Conservation (phyloP, 2,113 vertebrate genomes). For the Thunnus thynnus region DNA sequence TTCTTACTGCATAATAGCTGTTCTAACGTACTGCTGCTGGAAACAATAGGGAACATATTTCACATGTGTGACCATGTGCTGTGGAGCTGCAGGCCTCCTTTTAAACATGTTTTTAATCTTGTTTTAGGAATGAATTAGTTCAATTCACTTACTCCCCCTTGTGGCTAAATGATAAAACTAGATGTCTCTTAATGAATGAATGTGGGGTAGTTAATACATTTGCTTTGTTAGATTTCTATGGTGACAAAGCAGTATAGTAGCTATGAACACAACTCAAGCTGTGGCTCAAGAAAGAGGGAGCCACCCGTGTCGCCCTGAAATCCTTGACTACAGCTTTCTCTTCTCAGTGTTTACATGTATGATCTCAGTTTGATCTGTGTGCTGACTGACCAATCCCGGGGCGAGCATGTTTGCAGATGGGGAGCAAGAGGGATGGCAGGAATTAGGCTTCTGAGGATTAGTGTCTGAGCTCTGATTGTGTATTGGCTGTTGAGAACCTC, state of each 20-base stretch:
- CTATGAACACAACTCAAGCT: slow-evolving; percentile 27
- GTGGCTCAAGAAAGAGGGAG: slow-evolving; percentile 1
- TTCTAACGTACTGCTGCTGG: slow-evolving; percentile 7
- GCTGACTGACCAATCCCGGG: slow-evolving; percentile 60
- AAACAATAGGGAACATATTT: slow-evolving; percentile 56
- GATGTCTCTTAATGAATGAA: not conserved
- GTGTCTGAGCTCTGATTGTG: slow-evolving; percentile 69
- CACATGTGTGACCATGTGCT: slow-evolving; percentile 63
- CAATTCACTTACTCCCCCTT: slow-evolving; percentile 75
- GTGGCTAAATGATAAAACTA: slow-evolving; percentile 61
- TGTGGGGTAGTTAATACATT: slow-evolving; percentile 3
- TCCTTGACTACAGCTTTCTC: slow-evolving; percentile 57
- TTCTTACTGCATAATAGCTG: slow-evolving; percentile 21
- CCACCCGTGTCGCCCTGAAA: slow-evolving; percentile 22
- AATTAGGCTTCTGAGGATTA: slow-evolving; percentile 80
- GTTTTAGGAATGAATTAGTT: slow-evolving; percentile 39
- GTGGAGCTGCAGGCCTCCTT: slow-evolving; percentile 48
- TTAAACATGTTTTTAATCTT: slow-evolving; percentile 67
- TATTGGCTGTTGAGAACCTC: slow-evolving; percentile 57
- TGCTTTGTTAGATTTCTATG: not conserved
- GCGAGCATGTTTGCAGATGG: slow-evolving; percentile 27
- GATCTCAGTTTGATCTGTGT: slow-evolving; percentile 48
- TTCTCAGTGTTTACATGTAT: slow-evolving; percentile 58
- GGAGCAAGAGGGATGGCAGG: slow-evolving; percentile 56
- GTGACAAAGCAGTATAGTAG: slow-evolving; percentile 29